Percentiles rank a stretch among this genome's conserved stretches.
Conservation (phyloP, 2,888 invertebrate genomes). For the Drosophila koepferae region DNA sequence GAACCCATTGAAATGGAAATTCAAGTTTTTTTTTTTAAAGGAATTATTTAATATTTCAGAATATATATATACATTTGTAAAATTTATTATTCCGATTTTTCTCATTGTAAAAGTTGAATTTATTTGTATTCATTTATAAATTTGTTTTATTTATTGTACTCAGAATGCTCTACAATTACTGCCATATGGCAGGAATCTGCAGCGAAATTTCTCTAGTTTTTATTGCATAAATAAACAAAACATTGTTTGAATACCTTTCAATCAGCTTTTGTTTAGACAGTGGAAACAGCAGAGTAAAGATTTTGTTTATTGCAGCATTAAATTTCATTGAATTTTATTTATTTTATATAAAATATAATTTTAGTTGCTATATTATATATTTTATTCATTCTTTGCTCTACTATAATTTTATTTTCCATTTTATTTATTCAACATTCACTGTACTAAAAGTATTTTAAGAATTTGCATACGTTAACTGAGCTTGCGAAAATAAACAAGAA, state of each 20-base stretch:
- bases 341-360: no score
- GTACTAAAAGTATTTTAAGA: not conserved
- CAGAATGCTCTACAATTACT: not conserved
- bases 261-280: not conserved
- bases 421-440: not conserved
- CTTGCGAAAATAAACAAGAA: constrained; percentile 10
- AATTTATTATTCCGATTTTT: not conserved
- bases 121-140: not conserved
- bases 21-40: not conserved
- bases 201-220: not conserved
- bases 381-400: not conserved
- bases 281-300: not conserved
- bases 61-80: not conserved
- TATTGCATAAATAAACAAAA: not conserved
- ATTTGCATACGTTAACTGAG: constrained; percentile 1
- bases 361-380: not conserved
- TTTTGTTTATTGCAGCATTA: not conserved
- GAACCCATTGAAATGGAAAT: no score
- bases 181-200: not conserved
- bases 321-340: not conserved
- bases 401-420: not conserved
- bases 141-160: not conserved
- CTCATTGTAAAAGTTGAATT: not conserved
- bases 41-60: not conserved
- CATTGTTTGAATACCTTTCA: not conserved